phyloP scores from a whole-genome alignment of 2,797 vertebrate species.

The Rhinatrema bivittatum region DNA sequence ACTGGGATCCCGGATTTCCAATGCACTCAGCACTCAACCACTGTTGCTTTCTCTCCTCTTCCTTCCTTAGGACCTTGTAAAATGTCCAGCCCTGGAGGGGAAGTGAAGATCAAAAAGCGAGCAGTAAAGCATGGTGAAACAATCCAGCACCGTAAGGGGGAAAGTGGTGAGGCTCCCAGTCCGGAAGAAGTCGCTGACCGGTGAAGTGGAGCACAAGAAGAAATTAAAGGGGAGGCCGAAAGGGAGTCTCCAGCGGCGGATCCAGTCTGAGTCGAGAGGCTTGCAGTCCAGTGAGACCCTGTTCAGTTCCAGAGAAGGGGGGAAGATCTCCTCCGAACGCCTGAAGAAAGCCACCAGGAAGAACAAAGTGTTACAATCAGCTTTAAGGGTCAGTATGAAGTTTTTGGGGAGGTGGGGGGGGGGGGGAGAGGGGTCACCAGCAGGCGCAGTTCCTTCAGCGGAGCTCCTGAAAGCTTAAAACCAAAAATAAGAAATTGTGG shows the following conservation, averaged over 20 bases:
- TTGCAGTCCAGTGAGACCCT: constrained; percentile 17
- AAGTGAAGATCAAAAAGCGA: constrained; percentile 85
- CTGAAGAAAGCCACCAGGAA: constrained; percentile 83
- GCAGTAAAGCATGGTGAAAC: constrained; percentile 50
- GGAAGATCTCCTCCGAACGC: constrained; percentile 63
- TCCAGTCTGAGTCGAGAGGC: constrained; percentile 40
- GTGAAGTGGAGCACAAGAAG: constrained; percentile 41
- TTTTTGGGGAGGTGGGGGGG: too few species aligned
- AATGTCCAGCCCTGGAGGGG: constrained; percentile 65
- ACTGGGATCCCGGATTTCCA: too few species aligned
- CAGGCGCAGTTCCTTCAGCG: not conserved
- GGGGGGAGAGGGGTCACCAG: accelerated
- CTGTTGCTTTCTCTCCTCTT: accelerated
- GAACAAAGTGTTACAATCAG: constrained; percentile 69
- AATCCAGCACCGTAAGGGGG: constrained; percentile 37
- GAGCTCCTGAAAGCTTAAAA: not conserved
- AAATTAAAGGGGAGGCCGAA: constrained; percentile 66
- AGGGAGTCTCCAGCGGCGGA: constrained; percentile 32
- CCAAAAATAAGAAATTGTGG: too few species aligned
- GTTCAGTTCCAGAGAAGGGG: constrained; percentile 33
- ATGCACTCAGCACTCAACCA: too few species aligned
- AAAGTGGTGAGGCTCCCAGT: constrained; percentile 35
- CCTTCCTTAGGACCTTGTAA: constrained; percentile 42
- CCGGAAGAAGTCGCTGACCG: constrained; percentile 38
- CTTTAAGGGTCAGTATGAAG: constrained; percentile 58